A percentile compares a stretch with the other conserved stretches of the same genome.
These are phyloP conservation scores for Cantharis lateralis DNA, from an alignment of 2,888 invertebrate species.

Conservation along the genomic window DNA sequence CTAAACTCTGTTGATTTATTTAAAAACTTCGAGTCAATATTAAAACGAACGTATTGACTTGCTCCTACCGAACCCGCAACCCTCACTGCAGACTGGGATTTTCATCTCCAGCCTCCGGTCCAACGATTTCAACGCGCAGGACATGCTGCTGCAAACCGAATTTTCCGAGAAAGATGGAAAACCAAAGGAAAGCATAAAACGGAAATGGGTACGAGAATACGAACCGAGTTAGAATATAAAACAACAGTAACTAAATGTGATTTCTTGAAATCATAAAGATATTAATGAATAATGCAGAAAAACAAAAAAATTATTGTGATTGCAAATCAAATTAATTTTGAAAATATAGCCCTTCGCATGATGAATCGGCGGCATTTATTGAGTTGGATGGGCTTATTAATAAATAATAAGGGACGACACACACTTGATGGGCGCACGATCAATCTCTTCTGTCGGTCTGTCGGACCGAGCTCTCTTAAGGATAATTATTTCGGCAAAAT, in stretches of 20 bases:
- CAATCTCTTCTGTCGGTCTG: background rate
- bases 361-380: background rate
- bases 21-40: slow-evolving; percentile 28
- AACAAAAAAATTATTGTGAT: slow-evolving; percentile 6
- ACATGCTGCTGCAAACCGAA: slow-evolving; percentile 26
- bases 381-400: background rate
- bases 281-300: slow-evolving; percentile 14
- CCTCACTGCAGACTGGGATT: slow-evolving; percentile 48
- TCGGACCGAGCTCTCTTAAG: background rate
- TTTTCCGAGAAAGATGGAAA: slow-evolving; percentile 19
- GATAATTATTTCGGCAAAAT: background rate
- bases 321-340: slow-evolving; percentile 8
- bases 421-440: background rate
- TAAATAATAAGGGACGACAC: background rate
- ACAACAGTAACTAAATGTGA: slow-evolving; percentile 19
- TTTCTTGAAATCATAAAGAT: slow-evolving; percentile 7
- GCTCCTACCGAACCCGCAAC: slow-evolving; percentile 44
- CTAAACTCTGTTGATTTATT: slow-evolving; percentile 11
- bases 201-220: slow-evolving; percentile 21
- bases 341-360: background rate
- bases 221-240: slow-evolving; percentile 17
- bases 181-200: slow-evolving; percentile 19
- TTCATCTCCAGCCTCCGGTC: slow-evolving; percentile 31
- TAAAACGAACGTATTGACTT: slow-evolving; percentile 37
- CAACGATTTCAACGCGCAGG: slow-evolving; percentile 29